These are phyloP conservation scores for Drosophila tanythrix DNA, from an alignment of 2,888 invertebrate species.

Conservation along the genomic window DNA sequence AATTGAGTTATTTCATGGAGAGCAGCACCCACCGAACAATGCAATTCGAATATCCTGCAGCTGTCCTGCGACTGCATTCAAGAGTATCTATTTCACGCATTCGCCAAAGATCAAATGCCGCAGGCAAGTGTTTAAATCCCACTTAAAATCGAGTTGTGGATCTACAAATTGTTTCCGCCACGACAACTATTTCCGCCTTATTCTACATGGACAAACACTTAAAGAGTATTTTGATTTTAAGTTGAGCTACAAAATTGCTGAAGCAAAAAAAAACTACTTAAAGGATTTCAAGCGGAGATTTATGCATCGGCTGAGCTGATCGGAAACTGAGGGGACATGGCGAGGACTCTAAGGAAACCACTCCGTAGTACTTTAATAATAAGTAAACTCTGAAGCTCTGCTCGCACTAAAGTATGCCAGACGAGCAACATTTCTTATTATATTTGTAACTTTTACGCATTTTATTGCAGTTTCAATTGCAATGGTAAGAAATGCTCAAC, in stretches of 20 bases:
- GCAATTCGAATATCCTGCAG: constrained; percentile 51
- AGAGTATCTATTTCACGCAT: constrained; percentile 79
- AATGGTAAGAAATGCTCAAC: neutral
- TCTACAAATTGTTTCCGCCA: constrained; percentile 47
- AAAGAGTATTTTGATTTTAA: constrained; percentile 12
- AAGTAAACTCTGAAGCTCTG: neutral
- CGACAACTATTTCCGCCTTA: constrained; percentile 37
- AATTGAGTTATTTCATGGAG: constrained; percentile 69
- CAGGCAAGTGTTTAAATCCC: constrained; percentile 59
- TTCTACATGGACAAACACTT: neutral
- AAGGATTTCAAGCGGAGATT: constrained; percentile 6
- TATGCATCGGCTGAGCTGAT: neutral
- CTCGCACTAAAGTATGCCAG: neutral
- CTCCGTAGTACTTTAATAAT: neutral
- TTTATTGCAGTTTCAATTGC: neutral
- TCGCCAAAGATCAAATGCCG: constrained; percentile 60
- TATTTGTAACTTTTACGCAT: neutral
- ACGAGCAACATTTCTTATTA: neutral
- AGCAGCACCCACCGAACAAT: constrained; percentile 14
- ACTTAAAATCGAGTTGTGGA: constrained; percentile 51
- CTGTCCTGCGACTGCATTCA: constrained; percentile 45
- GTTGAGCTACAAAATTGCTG: constrained; percentile 4
- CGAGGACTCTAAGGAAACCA: neutral
- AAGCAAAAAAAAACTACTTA: neutral
- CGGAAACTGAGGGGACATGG: neutral